Evolutionary conservation across 2,888 invertebrate genomes (phyloP), one percentile per base, ranked within the genome.

Genomic region (Ectobius pallidus): DNA sequence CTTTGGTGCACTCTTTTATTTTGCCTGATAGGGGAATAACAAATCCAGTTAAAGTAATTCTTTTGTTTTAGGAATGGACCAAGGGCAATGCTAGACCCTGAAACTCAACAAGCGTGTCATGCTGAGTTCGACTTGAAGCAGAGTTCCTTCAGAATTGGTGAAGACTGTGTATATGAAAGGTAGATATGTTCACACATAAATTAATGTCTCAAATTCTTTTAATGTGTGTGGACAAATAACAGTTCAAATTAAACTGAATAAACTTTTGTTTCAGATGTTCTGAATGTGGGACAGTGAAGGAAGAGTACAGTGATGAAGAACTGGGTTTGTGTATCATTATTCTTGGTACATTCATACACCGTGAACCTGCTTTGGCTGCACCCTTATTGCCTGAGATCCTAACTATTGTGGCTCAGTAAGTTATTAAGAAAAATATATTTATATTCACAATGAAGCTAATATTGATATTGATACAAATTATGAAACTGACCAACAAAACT

Each of bases 291-390:
- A 91, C 91, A 1, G 87, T 92, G 3, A 89, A 91, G 75, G 96
- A 97, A 82, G 92, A 95, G 81, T 99, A 97, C 84, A 96, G 95
- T 76, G 99, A 99, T 81, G 99, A 99, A 81, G 98, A 99, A 81
- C 87, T 98, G 73, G 97, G 96, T 0, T 87, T 99, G 70, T 93
- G 97, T 79, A 94, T 99, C 78, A 94, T 98, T 63, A 93, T 93
- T 75, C 85, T 99, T 76, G 95, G 96, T 32, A 98, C 99, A 0
- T 98, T 97, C 83, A 95, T 99, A 76, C 97, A 99, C 81, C 88
- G 99, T 25, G 98, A 99, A 83, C 97, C 99, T 0, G 90, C 93
- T 1, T 87, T 95, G 77, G 98, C 99, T n/a, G 98, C 99, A 1
- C 94, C 95, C 0, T 87, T 97, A 79, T 84, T 99, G 75, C 96